Conservation (phyloP, 1,140 invertebrate genomes). For the Philotrypesis tridentata region DNA sequence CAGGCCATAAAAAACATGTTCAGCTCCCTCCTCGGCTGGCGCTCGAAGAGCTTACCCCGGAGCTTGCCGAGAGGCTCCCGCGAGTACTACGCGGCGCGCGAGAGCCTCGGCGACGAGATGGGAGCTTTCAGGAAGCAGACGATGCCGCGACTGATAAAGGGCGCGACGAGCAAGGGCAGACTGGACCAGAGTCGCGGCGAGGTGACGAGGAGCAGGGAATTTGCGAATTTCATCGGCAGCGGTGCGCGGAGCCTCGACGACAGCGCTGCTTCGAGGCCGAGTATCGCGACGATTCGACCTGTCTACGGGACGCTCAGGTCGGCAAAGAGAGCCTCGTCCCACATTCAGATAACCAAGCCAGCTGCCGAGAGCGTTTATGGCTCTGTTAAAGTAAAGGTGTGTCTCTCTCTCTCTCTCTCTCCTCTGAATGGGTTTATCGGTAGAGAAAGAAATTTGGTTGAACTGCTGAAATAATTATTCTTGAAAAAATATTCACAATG, state of each 20-base stretch:
- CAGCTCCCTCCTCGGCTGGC: slow-evolving; percentile 38
- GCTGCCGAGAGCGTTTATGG: too few relatives aligned
- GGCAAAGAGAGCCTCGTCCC: background rate
- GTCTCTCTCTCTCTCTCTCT: too few relatives aligned
- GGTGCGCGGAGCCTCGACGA: background rate
- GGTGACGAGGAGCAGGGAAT: background rate
- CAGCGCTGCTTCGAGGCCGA: too few relatives aligned
- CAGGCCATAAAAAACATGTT: slow-evolving; percentile 47
- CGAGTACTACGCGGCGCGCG: slow-evolving; percentile 33
- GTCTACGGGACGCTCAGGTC: slow-evolving; percentile 26
- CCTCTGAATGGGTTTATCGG: too few relatives aligned
- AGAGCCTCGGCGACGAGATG: slow-evolving; percentile 51
- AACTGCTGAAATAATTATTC: too few relatives aligned
- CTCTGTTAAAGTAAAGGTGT: too few relatives aligned
- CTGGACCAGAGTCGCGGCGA: background rate
- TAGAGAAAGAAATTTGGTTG: too few relatives aligned
- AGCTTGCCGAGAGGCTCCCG: slow-evolving; percentile 3
- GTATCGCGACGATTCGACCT: slow-evolving; percentile 49
- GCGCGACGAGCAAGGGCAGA: background rate
- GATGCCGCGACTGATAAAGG: slow-evolving; percentile 36
- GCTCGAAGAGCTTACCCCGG: background rate
- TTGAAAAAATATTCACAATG: too few relatives aligned
- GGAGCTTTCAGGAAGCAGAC: slow-evolving; percentile 38
- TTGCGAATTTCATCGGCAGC: background rate
- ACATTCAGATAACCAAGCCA: background rate